Evolutionary conservation across 2,113 vertebrate species (phyloP), one percentile per base, ranked within the genome.

Genomic region (Lynx canadensis): DNA sequence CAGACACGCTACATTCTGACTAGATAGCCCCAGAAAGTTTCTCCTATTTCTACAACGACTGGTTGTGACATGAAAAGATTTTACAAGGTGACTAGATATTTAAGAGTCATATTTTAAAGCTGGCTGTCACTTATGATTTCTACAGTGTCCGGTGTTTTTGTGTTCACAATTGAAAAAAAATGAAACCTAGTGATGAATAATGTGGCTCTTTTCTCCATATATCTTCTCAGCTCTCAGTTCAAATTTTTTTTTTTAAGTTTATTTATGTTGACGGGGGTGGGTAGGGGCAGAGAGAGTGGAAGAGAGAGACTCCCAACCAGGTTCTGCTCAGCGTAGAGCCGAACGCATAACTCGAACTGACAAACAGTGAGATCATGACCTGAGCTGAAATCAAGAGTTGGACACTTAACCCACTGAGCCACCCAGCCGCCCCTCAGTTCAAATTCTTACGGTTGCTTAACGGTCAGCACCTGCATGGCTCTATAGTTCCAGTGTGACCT

Each of bases 101-200:
- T 92, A 50, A 60, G 78, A 82, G 68, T 16, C 33, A 38, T 60
- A 83, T 83, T 95, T 81, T 60, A 80, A 97, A 94, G 12, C 5
- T 12, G 3, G 36, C 55, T 96, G 55, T 71, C 83, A 33, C 33
- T 60, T 86, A 29, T 5, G 45, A 92, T 71, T 76, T 96, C 79
- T 50, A 33, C 0, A 50, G 60, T 60, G 38, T 23, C 52, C 7
- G 71, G 13, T 81, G 69, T 76, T 76, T 89, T 96, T 97, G 16
- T 69, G 82, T 92, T 80, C 41, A 65, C 38, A 80, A 41, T 33
- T 87, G 66, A 74, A 36, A 81, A 36, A 14, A 23, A 66, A 63
- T 7, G n/a, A 88, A 86, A 27, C 10, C 1, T 4, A 82, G 60
- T n/a, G 31, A n/a, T 83, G 73, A 95, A 66, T 57, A 60, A 33